Evolutionary conservation across 2,113 vertebrate genomes (phyloP), one percentile per base, ranked within the genome.

Genomic region (Cyanocitta stelleri): DNA sequence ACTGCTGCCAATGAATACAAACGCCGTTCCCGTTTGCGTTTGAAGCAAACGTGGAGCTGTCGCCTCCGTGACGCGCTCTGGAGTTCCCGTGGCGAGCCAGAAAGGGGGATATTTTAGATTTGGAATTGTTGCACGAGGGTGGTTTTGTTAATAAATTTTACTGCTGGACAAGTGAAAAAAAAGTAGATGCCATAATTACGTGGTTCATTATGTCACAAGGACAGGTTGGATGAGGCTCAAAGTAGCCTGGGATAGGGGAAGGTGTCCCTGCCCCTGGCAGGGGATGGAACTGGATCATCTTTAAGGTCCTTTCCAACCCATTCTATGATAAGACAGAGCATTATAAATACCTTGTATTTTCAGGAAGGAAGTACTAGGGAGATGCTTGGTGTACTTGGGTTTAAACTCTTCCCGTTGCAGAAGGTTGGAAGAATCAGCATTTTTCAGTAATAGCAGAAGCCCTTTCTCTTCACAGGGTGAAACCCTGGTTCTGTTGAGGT

Each of bases 121-220:
- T 58, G 56, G 51, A 71, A 32, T 52, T 74, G 32, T 21, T 85
- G 44, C 41, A 13, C 8, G 16, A 71, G 29, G 11, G 4, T 77
- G 67, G 16, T 84, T 95, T 85, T 54, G 30, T 95, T 80, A 61
- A 44, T 29, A 48, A 51, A 6, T 48, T 89, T 89, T 91, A 63
- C 39, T 83, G 29, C 49, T 44, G 72, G 55, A 20, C 27, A 33
- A 48, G n/a, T 29, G 1, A 3, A 33, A 59, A n/a, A 35, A 29
- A 55, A 46, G 8, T 9, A 52, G n/a, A 5, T 3, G 1, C 24
- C 21, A 1, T 15, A 59, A 66, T 26, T 30, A 2, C 6, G 15
- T 18, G 20, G 51, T 49, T 69, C 10, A 2, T 69, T 63, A 3
- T 27, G 55, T 35, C 35, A 9, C 21, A 29, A 43, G 22, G 71